Evolutionary conservation across 2,797 vertebrate species (phyloP), one percentile per base, ranked within the genome.

Genomic region (Sebastiscus tertius): DNA sequence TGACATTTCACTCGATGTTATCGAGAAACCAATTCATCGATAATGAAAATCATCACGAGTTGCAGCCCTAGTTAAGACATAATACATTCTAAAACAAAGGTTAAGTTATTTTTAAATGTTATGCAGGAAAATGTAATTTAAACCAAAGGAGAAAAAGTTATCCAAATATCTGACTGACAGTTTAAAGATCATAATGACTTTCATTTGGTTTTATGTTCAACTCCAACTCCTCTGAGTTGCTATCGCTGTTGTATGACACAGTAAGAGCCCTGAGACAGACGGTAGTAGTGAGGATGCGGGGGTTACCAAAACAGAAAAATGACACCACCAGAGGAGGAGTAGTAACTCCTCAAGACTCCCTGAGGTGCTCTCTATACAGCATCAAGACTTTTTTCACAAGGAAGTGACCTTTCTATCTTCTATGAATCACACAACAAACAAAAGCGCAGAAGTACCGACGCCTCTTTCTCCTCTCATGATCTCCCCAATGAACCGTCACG

Each of bases 291-390:
- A 81, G 2, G 36, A 42, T 16, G 6, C 8, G 18, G 60, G 16
- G 79, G 79, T 82, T 81, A 79, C 72, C 55, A 75, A 88, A 88
- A 87, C 72, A 88, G 79, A 52, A 87, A 81, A 72, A 58, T 26
- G 59, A 88, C 81, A 82, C 77, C 62, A 33, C 72, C 20, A 27
- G n/a, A 64, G 49, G 79, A 72, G 20, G 31, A 79, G 76, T n/a
- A 61, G 58, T 61, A 33, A 70, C 83, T 81, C 66, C 60, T 76
- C 72, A 73, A 75, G 54, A 58, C 60, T 88, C 85, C 82, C 79
- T 29, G 1, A 78, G 81, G 63, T 72, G 66, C 42, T 67, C 49
- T 83, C 56, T 46, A 42, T 46, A 49, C 55, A 59, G 59, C 54
- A 42, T 55, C 72, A 42, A 77, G 71, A 74, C 81, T 62, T 82